These are phyloP conservation scores for Zophobas morio DNA, from an alignment of 1,140 invertebrate species.

Conservation along the genomic window DNA sequence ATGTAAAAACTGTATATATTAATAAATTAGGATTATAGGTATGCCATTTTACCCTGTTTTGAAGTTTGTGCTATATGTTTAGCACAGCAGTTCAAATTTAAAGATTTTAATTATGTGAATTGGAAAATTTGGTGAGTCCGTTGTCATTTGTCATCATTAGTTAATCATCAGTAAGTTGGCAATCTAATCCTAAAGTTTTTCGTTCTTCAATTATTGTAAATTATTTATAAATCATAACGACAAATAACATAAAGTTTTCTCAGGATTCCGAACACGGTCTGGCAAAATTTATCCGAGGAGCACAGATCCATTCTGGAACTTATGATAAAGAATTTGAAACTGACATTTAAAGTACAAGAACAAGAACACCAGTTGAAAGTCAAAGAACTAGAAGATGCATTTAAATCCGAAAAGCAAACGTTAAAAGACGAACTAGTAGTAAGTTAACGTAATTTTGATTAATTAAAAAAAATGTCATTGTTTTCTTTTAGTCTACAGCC, in stretches of 20 bases:
- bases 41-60: too few species aligned
- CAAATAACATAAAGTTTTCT: slow-evolving; percentile 3
- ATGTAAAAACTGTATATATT: too few species aligned
- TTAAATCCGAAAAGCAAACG: background rate
- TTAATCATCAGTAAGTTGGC: background rate
- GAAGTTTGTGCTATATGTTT: too few species aligned
- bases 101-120: too few species aligned
- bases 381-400: background rate
- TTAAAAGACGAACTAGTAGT: slow-evolving; percentile 15
- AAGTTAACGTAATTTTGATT: slow-evolving; percentile 27
- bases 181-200: background rate
- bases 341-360: slow-evolving; percentile 1
- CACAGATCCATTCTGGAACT: background rate
- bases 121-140: background rate
- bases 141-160: slow-evolving; percentile 1
- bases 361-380: background rate
- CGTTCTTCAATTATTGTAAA: background rate
- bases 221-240: background rate
- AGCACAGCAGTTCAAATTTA: too few species aligned
- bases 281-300: background rate
- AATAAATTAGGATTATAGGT: too few species aligned
- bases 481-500: slow-evolving; percentile 13
- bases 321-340: background rate
- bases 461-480: slow-evolving; percentile 7
- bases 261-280: background rate